Base-by-base conservation (phyloP, 2,888 invertebrate species). In the Campaea margaritaria region DNA sequence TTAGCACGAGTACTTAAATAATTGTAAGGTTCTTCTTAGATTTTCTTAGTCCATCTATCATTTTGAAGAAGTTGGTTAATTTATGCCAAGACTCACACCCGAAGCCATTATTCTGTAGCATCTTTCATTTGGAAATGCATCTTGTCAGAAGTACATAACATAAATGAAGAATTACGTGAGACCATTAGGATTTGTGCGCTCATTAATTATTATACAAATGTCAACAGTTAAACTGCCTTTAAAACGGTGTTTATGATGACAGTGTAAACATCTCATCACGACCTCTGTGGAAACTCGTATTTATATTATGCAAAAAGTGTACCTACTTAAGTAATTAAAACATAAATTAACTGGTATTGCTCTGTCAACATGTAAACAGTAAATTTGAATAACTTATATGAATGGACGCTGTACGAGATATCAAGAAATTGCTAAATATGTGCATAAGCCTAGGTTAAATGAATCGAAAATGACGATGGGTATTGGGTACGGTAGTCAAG, bases 181-280 rank as follows among this genome's bases (percentile, higher is more conserved):
- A n/a, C n/a, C n/a, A n/a, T n/a, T n/a, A 64, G 67, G 74, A 69
- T 72, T 75, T 73, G 51, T 69, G 62, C 47, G 56, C 62, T 75
- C 73, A 78, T 81, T 75, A 74, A 77, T 79, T 71, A 81, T 81
- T 5, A 2, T 21, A 74, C 74, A 77, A 67, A 69, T 76, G 77
- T 79, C 74, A 75, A 75, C 70, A 77, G 69, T 68, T 70, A 70
- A 76, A 77, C 65, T 68, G 63, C 70, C 67, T 73, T 72, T 73
- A 67, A 68, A 72, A 65, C 62, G 36, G 36, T 73, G 69, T 74
- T 71, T 75, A 68, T 68, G 64, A 68, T 74, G 68, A 72, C 64
- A 68, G 63, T 66, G 69, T 67, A 72, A 75, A 75, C 71, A 75
- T 48, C 69, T 68, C 45, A 61, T 63, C 59, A 64, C 54, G 60